phyloP scores from a whole-genome alignment of 2,113 vertebrate species.

The Murina feae region DNA sequence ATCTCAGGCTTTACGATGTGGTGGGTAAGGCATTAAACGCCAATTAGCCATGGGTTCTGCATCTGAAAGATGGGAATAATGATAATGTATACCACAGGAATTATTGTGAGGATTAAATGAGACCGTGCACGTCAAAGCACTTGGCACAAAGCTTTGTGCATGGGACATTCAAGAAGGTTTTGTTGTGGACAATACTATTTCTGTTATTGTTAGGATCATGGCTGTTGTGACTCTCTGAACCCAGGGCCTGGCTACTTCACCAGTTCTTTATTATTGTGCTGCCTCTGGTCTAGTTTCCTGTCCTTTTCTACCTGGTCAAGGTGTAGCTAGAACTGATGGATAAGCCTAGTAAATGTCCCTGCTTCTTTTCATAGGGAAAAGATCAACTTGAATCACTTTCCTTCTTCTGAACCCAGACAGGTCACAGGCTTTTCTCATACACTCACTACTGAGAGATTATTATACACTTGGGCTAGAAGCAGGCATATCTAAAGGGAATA shows the following conservation, averaged over 20 bases:
- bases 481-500: neutral
- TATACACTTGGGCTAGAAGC: neutral
- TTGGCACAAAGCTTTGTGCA: neutral
- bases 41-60: neutral
- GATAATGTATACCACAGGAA: neutral
- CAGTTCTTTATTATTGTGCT: neutral
- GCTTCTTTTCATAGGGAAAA: slow-evolving; percentile 16
- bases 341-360: neutral
- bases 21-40: neutral
- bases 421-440: neutral
- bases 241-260: neutral
- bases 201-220: neutral
- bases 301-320: neutral
- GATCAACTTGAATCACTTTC: neutral
- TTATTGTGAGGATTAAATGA: neutral
- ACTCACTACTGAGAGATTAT: neutral
- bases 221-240: neutral
- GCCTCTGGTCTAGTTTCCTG: neutral
- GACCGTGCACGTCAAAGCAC: neutral
- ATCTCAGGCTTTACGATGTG: neutral
- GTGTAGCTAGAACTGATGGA: neutral
- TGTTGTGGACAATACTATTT: neutral
- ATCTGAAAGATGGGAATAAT: neutral
- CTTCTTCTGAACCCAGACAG: neutral
- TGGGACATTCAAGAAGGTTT: neutral